phyloP scores from a whole-genome alignment of 2,888 invertebrate species.

The Ametastegia equiseti region DNA sequence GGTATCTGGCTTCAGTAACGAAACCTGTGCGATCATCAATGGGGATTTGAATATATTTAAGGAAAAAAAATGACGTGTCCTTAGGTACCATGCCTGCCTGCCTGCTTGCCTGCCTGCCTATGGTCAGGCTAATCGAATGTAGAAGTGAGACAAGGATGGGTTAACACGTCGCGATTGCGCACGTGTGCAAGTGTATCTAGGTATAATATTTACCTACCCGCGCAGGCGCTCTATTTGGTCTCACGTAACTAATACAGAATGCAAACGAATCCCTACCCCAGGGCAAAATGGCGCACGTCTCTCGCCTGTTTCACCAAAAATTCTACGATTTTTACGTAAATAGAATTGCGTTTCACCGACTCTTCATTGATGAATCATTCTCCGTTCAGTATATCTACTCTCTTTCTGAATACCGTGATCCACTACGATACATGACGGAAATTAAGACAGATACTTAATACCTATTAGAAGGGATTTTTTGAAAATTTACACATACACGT shows the following conservation, averaged over 20 bases:
- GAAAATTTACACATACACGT: too few species aligned
- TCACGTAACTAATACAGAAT: neutral
- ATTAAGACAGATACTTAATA: too few species aligned
- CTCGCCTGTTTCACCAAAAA: neutral
- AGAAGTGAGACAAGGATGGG: conserved; percentile 21
- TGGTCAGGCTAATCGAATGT: neutral
- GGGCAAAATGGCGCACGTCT: conserved; percentile 31
- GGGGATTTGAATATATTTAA: neutral
- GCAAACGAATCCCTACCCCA: neutral
- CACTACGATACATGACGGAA: too few species aligned
- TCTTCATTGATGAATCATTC: neutral
- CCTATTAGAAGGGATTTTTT: too few species aligned
- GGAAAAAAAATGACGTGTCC: neutral
- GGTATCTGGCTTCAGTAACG: neutral
- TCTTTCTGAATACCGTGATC: too few species aligned
- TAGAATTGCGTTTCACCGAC: neutral
- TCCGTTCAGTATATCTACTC: too few species aligned
- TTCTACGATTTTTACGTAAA: too few species aligned
- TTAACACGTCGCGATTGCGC: neutral
- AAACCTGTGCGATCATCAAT: neutral
- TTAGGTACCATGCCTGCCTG: neutral
- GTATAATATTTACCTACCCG: neutral
- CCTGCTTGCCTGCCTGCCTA: too few species aligned
- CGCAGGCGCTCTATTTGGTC: neutral
- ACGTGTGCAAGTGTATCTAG: neutral